Percentiles rank a stretch among this genome's conserved stretches.
Conservation (phyloP, 2,113 vertebrate genomes). For the Anser cygnoides region DNA sequence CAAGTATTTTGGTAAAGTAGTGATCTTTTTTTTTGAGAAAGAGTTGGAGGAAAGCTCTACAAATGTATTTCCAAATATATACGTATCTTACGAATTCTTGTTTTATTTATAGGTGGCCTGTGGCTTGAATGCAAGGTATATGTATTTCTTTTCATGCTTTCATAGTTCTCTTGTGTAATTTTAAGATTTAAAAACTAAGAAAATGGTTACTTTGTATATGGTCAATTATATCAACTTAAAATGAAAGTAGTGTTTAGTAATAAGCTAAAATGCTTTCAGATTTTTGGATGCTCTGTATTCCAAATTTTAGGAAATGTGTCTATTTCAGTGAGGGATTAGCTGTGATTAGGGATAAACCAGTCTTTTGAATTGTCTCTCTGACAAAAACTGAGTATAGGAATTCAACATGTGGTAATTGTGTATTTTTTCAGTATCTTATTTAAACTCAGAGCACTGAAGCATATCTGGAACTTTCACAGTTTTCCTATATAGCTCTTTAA, state of each 20-base stretch:
- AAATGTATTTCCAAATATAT: not conserved
- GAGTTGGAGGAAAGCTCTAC: not conserved
- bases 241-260: not conserved
- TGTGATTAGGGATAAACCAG: not conserved
- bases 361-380: not conserved
- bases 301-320: not conserved
- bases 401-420: not conserved
- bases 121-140: constrained; percentile 76
- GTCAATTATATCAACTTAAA: not conserved
- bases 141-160: not conserved
- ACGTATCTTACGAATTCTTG: constrained; percentile 17
- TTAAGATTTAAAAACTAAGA: not conserved
- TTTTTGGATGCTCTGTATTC: not conserved
- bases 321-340: fast-evolving
- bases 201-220: not conserved
- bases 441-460: not conserved
- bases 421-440: not conserved
- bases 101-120: constrained; percentile 74
- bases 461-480: not conserved
- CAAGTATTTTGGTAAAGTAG: not conserved
- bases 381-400: not conserved
- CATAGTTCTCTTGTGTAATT: not conserved
- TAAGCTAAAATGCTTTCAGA: not conserved
- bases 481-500: not conserved
- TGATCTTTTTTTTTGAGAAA: not conserved